Percentiles rank a stretch among this genome's conserved stretches.
These are phyloP conservation scores for Enteromius fasciolatus DNA, from an alignment of 2,797 vertebrate genomes.

Conservation along the genomic window DNA sequence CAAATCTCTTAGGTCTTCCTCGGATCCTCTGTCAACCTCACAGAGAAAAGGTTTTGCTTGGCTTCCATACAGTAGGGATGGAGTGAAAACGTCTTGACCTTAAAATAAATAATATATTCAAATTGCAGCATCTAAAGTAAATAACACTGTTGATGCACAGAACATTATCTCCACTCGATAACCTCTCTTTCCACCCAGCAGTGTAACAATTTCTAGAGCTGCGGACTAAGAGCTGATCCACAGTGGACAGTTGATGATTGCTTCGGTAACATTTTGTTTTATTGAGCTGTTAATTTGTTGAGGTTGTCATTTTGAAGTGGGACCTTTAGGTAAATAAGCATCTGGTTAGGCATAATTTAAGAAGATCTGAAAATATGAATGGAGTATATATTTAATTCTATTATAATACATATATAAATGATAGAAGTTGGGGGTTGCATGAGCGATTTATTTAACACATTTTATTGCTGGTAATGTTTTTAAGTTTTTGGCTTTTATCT, in stretches of 20 bases:
- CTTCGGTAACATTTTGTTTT: background rate
- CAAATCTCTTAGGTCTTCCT: background rate
- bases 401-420: background rate
- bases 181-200: background rate
- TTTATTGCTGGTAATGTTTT: background rate
- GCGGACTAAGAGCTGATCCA: background rate
- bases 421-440: background rate
- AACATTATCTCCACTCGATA: constrained; percentile 12
- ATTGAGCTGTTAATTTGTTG: background rate
- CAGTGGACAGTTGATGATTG: constrained; percentile 7
- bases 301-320: background rate
- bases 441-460: background rate
- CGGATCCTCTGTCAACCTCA: background rate
- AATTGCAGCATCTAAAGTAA: constrained; percentile 18
- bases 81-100: constrained; percentile 26
- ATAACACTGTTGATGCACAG: constrained; percentile 2
- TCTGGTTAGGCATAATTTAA: background rate
- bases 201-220: background rate
- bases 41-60: background rate
- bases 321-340: background rate
- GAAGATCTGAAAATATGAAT: background rate
- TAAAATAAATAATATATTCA: constrained; percentile 30
- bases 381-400: too few species aligned
- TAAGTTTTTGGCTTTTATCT: background rate
- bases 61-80: background rate